phyloP scores from a whole-genome alignment of 2,113 vertebrate genomes.

The Monopterus albus region DNA sequence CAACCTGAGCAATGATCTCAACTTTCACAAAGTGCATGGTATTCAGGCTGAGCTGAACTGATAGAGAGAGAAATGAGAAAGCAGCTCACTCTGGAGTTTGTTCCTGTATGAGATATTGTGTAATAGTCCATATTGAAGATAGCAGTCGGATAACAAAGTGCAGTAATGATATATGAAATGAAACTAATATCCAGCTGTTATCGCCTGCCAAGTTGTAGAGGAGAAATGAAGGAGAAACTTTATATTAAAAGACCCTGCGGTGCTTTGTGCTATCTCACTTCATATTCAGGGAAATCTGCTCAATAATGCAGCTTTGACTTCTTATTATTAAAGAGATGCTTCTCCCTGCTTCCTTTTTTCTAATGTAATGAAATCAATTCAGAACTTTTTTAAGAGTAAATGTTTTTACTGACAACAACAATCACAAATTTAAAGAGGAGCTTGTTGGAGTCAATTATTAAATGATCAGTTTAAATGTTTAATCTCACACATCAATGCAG shows the following conservation, averaged over 20 bases:
- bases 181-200: conserved; percentile 69
- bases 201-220: conserved; percentile 47
- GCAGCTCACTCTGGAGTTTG: neutral
- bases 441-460: too few species aligned
- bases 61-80: conserved; percentile 32
- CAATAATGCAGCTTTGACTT: conserved; percentile 50
- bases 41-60: conserved; percentile 6
- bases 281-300: conserved; percentile 55
- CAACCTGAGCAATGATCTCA: neutral
- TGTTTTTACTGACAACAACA: too few species aligned
- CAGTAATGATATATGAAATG: conserved; percentile 63
- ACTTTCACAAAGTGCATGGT: neutral
- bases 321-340: conserved; percentile 53
- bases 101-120: conserved; percentile 26
- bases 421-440: too few species aligned
- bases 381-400: neutral
- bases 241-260: conserved; percentile 70
- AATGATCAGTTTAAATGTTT: too few species aligned
- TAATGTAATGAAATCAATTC: conserved; percentile 1
- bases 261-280: conserved; percentile 40
- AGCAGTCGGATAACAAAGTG: conserved; percentile 59
- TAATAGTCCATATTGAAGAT: conserved; percentile 48
- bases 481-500: too few species aligned
- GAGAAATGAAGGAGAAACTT: conserved; percentile 67
- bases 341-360: conserved; percentile 4